Conservation (phyloP, 92 coral and sea anemone species). For the Paramuricea clavata region DNA sequence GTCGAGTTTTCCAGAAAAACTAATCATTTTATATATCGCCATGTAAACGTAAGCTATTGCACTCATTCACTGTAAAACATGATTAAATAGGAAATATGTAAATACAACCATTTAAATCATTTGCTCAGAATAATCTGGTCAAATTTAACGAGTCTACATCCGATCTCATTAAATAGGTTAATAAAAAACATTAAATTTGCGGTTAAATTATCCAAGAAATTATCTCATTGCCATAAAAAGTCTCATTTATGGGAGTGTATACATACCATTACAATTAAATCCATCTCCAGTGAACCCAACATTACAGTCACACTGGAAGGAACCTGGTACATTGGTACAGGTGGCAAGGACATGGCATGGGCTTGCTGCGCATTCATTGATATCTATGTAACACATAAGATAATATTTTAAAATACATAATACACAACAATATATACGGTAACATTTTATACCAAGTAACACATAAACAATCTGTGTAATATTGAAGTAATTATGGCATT, state of each 20-base stretch:
- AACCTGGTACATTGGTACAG: constrained; percentile 46
- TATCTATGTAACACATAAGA: constrained; percentile 15
- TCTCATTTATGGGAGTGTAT: no score
- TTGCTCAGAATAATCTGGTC: no score
- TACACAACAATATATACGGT: background rate
- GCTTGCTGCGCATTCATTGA: constrained; percentile 47
- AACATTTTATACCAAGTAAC: background rate
- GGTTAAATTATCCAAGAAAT: no score
- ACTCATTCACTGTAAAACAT: no score
- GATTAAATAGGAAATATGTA: no score
- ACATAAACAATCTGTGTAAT: constrained; percentile 21
- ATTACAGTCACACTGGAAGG: constrained; percentile 41
- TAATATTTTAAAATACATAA: background rate
- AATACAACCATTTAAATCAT: background rate
- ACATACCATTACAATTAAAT: constrained; percentile 49
- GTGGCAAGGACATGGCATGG: constrained; percentile 44
- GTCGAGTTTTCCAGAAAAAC: constrained; percentile 28
- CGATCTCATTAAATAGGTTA: background rate
- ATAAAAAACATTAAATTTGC: no score
- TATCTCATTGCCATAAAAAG: background rate
- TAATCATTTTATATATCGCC: no score
- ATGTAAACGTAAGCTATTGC: no score
- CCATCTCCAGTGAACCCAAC: constrained; percentile 50
- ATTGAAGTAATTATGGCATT: background rate
- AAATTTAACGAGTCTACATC: background rate